These are phyloP conservation scores for Fregetta grallaria DNA, from an alignment of 2,113 vertebrate species.

Conservation along the genomic window DNA sequence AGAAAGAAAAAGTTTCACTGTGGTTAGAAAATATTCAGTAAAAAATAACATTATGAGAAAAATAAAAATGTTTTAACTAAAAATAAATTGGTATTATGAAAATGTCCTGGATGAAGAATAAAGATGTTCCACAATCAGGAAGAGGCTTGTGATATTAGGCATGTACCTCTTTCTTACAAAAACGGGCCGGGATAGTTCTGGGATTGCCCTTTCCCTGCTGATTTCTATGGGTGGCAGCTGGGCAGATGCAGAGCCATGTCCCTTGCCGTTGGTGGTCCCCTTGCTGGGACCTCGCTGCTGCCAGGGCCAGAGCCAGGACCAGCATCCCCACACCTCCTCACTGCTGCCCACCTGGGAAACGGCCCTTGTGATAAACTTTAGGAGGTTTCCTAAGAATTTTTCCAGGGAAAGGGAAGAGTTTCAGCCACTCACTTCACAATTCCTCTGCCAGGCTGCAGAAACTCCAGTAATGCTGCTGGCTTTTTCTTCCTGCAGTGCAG, in stretches of 20 bases:
- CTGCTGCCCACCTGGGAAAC: not conserved
- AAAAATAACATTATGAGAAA: not conserved
- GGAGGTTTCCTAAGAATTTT: not conserved
- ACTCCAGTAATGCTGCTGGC: fast-evolving
- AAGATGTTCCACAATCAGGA: not conserved
- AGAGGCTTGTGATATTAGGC: not conserved
- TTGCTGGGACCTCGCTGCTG: not conserved
- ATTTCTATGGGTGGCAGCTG: not conserved
- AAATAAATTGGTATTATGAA: not conserved
- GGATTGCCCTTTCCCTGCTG: not conserved
- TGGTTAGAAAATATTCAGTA: not conserved
- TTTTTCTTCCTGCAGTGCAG: not conserved
- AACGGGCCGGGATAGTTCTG: not conserved
- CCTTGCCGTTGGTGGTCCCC: not conserved
- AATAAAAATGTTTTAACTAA: not conserved
- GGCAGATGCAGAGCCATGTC: not conserved
- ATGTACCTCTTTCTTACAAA: not conserved
- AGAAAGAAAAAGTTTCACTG: not conserved
- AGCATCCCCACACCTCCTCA: not conserved
- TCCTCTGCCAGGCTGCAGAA: not conserved
- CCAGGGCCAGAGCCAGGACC: not conserved
- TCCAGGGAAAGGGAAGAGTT: not conserved
- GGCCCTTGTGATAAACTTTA: no score
- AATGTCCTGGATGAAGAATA: not conserved
- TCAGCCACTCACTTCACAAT: not conserved